Percentiles rank a stretch among this genome's conserved stretches.
These are phyloP conservation scores for Brachylomia viminalis DNA, from an alignment of 2,888 invertebrate genomes.

Conservation along the genomic window DNA sequence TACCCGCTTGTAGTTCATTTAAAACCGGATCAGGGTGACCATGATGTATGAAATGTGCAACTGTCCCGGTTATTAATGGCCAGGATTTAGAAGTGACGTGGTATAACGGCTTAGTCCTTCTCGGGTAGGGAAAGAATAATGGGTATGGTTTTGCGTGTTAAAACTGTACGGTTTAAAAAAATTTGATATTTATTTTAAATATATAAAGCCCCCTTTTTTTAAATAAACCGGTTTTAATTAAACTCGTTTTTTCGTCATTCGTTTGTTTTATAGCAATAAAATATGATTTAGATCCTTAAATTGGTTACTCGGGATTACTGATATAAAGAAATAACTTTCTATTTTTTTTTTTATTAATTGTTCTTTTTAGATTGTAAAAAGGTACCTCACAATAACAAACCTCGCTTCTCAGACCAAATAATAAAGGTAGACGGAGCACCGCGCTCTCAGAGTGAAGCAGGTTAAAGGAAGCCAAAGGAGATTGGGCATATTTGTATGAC, in stretches of 20 bases:
- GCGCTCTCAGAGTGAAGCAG: no score
- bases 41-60: conserved; percentile 68
- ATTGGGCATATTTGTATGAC: no score
- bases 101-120: conserved; percentile 49
- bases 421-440: no score
- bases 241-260: background rate
- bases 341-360: background rate
- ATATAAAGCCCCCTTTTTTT: background rate
- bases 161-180: conserved; percentile 12
- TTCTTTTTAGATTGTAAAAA: background rate
- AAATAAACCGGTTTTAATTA: background rate
- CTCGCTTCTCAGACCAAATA: no score
- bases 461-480: no score
- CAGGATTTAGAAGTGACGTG: conserved; percentile 54
- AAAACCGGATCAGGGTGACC: conserved; percentile 65
- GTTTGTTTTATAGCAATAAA: no score
- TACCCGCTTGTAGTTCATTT: conserved; percentile 71
- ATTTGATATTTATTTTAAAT: background rate
- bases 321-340: no score
- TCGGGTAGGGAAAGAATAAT: conserved; percentile 39
- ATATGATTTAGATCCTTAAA: no score
- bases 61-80: conserved; percentile 60
- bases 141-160: conserved; percentile 18
- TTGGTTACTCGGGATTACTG: no score
- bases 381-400: background rate